These are phyloP conservation scores for Crotophaga sulcirostris DNA, from an alignment of 2,113 vertebrate genomes.

Conservation along the genomic window DNA sequence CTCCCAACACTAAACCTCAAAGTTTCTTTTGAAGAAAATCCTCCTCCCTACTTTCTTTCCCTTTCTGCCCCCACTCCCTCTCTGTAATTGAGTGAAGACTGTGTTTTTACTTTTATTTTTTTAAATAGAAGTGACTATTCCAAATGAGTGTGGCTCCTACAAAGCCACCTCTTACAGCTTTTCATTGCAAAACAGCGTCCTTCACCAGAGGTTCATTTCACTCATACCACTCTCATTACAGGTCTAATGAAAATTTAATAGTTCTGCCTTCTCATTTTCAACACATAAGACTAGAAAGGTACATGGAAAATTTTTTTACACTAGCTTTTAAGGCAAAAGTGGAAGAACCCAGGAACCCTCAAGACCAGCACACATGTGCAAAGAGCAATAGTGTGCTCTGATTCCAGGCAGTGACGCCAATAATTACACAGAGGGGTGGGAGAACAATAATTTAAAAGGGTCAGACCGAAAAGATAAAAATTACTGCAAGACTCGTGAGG, in stretches of 20 bases:
- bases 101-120: neutral
- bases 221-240: neutral
- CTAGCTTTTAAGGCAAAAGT: neutral
- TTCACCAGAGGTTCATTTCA: neutral
- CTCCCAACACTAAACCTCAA: neutral
- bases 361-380: fast-evolving
- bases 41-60: neutral
- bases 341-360: neutral
- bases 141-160: neutral
- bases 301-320: neutral
- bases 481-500: neutral
- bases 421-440: neutral
- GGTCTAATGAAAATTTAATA: slow-evolving; percentile 26
- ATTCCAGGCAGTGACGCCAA: neutral
- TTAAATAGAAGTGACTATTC: neutral
- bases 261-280: slow-evolving; percentile 10
- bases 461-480: neutral
- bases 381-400: fast-evolving
- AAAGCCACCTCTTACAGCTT: neutral
- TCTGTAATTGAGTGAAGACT: neutral
- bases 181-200: neutral
- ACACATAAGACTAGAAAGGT: neutral
- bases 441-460: neutral
- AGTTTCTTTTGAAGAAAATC: slow-evolving; percentile 34
- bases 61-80: neutral